Evolutionary conservation across 2,888 invertebrate genomes (phyloP), one percentile per base, ranked within the genome.

Genomic region (Tineola bisselliella): DNA sequence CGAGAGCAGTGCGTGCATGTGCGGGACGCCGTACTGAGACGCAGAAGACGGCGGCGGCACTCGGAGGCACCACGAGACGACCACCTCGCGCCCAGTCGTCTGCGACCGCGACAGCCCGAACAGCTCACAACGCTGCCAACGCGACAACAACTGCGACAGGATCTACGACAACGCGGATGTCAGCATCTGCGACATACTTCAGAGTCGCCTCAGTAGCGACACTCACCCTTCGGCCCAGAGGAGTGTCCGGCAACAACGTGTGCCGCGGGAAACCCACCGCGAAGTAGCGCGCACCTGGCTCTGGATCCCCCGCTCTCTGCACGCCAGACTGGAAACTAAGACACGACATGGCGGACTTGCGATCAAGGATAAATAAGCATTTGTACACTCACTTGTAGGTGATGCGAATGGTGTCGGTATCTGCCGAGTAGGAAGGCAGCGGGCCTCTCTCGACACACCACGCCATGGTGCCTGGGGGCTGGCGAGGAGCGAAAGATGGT

Each of bases 51-150:
- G 56, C 56, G 56, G 56, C 66, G 73, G 66, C 70, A 80, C 80
- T 38, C 82, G 79, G 60, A 81, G 76, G 66, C 79, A 94, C 98
- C 98, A 98, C 56, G 95, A 92, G 61, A 97, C 94, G 63, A 96
- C 95, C 84, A 97, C 94, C 74, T 94, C 93, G 67, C 94, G 91
- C 0, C 97, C 97, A 0, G 97, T 97, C 0, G 97, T 98, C 62
- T 92, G 91, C 0, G 96, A 97, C 54, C 93, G 90, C 61, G 94
- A 92, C 65, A 98, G 92, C 0, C 94, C 93, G 84, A 98, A 98
- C 67, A 95, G 90, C 65, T 93, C 78, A 63, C 94, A 90, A 13
- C 94, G 89, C 72, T 94, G 93, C 89, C 97, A 98, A 25, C 95
- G 96, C 64, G 91, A 88, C 68, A 93, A 91, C 62, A 97, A 87